Conservation (phyloP, 2,888 invertebrate species). For the Drosophila algonquin region DNA sequence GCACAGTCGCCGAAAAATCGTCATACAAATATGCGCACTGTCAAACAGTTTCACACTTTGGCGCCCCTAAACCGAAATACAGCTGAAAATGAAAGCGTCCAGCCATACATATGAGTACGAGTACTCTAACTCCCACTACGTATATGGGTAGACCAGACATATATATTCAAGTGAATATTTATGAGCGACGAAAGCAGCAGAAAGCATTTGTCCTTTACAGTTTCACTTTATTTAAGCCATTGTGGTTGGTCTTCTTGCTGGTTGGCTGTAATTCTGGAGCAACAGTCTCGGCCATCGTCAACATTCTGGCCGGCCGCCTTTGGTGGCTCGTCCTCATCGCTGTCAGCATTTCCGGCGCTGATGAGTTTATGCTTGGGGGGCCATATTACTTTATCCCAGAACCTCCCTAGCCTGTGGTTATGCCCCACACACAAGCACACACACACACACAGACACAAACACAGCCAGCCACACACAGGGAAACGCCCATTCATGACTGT, state of each 20-base stretch:
- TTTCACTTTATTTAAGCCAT: slow-evolving; percentile 48
- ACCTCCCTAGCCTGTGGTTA: slow-evolving; percentile 21
- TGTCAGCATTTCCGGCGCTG: slow-evolving; percentile 75
- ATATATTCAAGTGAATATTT: slow-evolving; percentile 81
- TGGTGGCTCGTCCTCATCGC: slow-evolving; percentile 42
- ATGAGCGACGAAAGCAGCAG: slow-evolving; percentile 78
- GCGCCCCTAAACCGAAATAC: slow-evolving; percentile 63
- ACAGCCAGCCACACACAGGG: slow-evolving; percentile 22
- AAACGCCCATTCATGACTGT: slow-evolving; percentile 73
- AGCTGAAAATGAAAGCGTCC: slow-evolving; percentile 46
- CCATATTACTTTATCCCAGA: slow-evolving; percentile 74
- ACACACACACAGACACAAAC: slow-evolving; percentile 5
- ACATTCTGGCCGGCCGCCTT: slow-evolving; percentile 47
- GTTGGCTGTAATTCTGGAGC: slow-evolving; percentile 45
- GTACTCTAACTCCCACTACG: slow-evolving; percentile 8
- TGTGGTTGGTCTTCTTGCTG: slow-evolving; percentile 33
- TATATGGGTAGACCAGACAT: slow-evolving; percentile 22
- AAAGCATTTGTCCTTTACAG: slow-evolving; percentile 73
- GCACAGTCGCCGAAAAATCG: slow-evolving; percentile 61
- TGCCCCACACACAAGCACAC: slow-evolving; percentile 7
- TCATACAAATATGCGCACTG: slow-evolving; percentile 66
- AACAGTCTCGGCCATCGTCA: slow-evolving; percentile 64
- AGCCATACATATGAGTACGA: slow-evolving; percentile 26
- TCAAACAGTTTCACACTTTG: slow-evolving; percentile 72
- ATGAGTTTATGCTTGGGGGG: slow-evolving; percentile 79